phyloP scores from a whole-genome alignment of 2,888 invertebrate genomes.

The Ophraella communa region DNA sequence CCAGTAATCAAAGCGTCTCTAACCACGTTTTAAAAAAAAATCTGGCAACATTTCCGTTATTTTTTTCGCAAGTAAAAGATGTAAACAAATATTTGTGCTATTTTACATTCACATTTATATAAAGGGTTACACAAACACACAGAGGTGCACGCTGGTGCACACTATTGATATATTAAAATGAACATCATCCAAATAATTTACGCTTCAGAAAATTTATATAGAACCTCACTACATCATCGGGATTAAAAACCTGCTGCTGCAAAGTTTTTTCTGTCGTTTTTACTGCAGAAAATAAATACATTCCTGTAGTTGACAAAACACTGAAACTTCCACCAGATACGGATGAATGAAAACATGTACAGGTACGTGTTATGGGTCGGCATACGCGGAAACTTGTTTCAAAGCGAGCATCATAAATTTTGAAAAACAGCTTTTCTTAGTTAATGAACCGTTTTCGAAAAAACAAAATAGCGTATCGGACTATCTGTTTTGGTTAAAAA shows the following conservation, averaged over 20 bases:
- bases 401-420: slow-evolving; percentile 5
- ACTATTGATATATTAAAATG: slow-evolving; percentile 35
- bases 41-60: not conserved
- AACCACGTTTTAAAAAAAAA: not conserved
- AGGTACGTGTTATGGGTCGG: slow-evolving; percentile 9
- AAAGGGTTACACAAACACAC: slow-evolving; percentile 4
- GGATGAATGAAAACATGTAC: slow-evolving; percentile 14
- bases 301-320: slow-evolving; percentile 28
- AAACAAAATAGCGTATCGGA: not conserved
- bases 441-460: not conserved
- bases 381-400: slow-evolving; percentile 5
- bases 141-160: not conserved
- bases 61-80: not conserved
- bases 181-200: slow-evolving; percentile 33
- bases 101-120: not conserved
- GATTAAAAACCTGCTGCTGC: slow-evolving; percentile 39
- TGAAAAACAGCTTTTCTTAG: not conserved
- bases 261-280: slow-evolving; percentile 21
- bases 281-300: slow-evolving; percentile 6
- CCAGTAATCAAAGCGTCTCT: not conserved
- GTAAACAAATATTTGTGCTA: not conserved
- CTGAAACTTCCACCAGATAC: slow-evolving; percentile 16
- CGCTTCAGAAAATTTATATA: slow-evolving; percentile 33
- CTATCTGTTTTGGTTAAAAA: no score
- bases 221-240: slow-evolving; percentile 40